Percentiles rank a stretch among this genome's conserved stretches.
Evolutionary conservation across 2,888 invertebrate species (phyloP).

Genomic region (Amblyteles armatorius): DNA sequence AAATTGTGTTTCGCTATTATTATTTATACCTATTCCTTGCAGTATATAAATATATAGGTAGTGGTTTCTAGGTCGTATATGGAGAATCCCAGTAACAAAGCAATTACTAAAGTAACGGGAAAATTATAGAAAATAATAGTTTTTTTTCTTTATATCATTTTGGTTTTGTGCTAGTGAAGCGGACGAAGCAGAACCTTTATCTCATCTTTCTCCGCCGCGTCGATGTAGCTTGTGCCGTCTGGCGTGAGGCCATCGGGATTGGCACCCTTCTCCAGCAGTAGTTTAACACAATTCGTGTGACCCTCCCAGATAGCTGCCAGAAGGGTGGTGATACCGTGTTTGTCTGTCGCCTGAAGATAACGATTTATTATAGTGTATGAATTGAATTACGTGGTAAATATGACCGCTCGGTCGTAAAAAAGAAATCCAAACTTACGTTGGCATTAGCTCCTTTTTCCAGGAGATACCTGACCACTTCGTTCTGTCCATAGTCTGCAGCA

Average conservation of each 20-base stretch:
- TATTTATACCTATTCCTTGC: slow-evolving; percentile 71
- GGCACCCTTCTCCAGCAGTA: slow-evolving; percentile 93
- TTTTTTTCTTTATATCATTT: slow-evolving; percentile 70
- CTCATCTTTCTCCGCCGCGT: slow-evolving; percentile 96
- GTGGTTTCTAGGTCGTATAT: slow-evolving; percentile 73
- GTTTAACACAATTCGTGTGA: slow-evolving; percentile 95
- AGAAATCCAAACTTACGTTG: slow-evolving; percentile 89
- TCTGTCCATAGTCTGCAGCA: slow-evolving; percentile 98
- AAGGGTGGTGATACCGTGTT: slow-evolving; percentile 97
- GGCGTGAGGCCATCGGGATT: slow-evolving; percentile 90
- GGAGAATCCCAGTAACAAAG: slow-evolving; percentile 76
- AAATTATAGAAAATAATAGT: slow-evolving; percentile 31
- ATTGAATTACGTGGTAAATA: slow-evolving; percentile 18
- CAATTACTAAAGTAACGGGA: slow-evolving; percentile 80
- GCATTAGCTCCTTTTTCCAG: slow-evolving; percentile 96
- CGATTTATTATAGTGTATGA: background rate
- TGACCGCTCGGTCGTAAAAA: background rate
- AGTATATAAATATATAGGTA: slow-evolving; percentile 73
- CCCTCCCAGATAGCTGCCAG: slow-evolving; percentile 99
- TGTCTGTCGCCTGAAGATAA: slow-evolving; percentile 91
- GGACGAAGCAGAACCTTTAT: slow-evolving; percentile 91
- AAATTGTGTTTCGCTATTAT: slow-evolving; percentile 64
- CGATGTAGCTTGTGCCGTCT: slow-evolving; percentile 94
- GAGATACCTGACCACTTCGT: slow-evolving; percentile 94
- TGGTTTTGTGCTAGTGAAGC: slow-evolving; percentile 80